These are phyloP conservation scores for Cephus pulcher DNA, from an alignment of 2,888 invertebrate genomes.

Conservation along the genomic window DNA sequence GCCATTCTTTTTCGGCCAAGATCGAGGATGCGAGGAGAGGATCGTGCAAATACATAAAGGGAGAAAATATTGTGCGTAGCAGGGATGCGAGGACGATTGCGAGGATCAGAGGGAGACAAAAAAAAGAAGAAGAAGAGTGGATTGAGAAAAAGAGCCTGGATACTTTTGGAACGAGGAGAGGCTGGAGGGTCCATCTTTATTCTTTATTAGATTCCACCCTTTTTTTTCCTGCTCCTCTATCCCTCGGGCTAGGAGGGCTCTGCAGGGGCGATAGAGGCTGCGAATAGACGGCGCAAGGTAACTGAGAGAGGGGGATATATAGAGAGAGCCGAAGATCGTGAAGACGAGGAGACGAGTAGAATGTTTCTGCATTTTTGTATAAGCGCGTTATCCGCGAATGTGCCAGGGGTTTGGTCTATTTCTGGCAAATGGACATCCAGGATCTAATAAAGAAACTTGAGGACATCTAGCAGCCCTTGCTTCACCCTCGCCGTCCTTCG, in stretches of 20 bases:
- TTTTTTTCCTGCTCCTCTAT: slow-evolving; percentile 5
- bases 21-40: not conserved
- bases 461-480: slow-evolving; percentile 23
- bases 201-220: slow-evolving; percentile 36
- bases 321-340: not conserved
- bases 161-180: slow-evolving; percentile 16
- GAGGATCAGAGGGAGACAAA: not conserved
- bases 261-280: not conserved
- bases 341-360: not conserved
- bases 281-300: not conserved
- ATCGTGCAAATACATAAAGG: not conserved
- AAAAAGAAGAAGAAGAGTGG: slow-evolving; percentile 1
- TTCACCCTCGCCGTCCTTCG: not conserved
- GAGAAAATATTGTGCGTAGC: not conserved
- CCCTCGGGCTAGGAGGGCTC: not conserved
- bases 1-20: not conserved
- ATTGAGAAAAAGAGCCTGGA: slow-evolving; percentile 2
- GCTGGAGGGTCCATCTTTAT: slow-evolving; percentile 35
- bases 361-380: slow-evolving; percentile 4
- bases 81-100: not conserved
- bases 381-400: slow-evolving; percentile 6
- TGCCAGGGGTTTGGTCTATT: slow-evolving; percentile 13
- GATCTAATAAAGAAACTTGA: slow-evolving; percentile 58
- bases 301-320: not conserved
- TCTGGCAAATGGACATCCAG: slow-evolving; percentile 46